Conservation (phyloP, 2,797 vertebrate genomes). For the Typhlichthys subterraneus region DNA sequence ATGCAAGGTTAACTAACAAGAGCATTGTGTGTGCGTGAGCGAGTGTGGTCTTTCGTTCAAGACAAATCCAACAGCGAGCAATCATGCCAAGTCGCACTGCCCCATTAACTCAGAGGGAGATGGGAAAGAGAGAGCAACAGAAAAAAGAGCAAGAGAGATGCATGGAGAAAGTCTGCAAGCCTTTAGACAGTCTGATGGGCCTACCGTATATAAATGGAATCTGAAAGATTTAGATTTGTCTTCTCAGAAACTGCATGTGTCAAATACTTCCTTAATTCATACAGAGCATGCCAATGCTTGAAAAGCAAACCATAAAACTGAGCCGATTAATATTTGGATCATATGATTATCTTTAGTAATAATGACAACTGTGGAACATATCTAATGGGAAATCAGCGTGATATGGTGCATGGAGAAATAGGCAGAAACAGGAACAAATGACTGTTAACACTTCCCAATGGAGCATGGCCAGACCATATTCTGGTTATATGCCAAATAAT, state of each 20-base stretch:
- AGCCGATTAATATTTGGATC: slow-evolving; percentile 20
- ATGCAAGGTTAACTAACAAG: slow-evolving; percentile 70
- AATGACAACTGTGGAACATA: slow-evolving; percentile 5
- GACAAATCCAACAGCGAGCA: slow-evolving; percentile 57
- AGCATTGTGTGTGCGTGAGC: slow-evolving; percentile 61
- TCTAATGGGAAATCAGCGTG: slow-evolving; percentile 36
- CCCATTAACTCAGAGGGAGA: slow-evolving; percentile 58
- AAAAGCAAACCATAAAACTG: slow-evolving; percentile 17
- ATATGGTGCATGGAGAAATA: not conserved
- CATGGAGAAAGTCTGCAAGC: slow-evolving; percentile 43
- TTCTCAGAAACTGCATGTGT: slow-evolving; percentile 6
- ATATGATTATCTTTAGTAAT: not conserved
- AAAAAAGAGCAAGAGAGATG: slow-evolving; percentile 19
- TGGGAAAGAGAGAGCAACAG: not conserved
- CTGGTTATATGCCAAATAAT: not conserved
- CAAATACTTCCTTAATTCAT: slow-evolving; percentile 22
- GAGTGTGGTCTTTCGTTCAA: slow-evolving; percentile 62
- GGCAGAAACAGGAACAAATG: too few relatives aligned
- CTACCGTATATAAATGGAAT: slow-evolving; percentile 37
- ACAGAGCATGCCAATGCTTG: slow-evolving; percentile 19
- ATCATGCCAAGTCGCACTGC: slow-evolving; percentile 68
- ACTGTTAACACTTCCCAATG: too few relatives aligned
- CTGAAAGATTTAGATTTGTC: slow-evolving; percentile 32
- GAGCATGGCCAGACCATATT: too few relatives aligned
- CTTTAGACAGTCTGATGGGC: slow-evolving; percentile 29